Percentiles rank a stretch among this genome's conserved stretches.
Evolutionary conservation across 2,797 vertebrate genomes (phyloP).

Genomic region (Sebastiscus albofasciatus): DNA sequence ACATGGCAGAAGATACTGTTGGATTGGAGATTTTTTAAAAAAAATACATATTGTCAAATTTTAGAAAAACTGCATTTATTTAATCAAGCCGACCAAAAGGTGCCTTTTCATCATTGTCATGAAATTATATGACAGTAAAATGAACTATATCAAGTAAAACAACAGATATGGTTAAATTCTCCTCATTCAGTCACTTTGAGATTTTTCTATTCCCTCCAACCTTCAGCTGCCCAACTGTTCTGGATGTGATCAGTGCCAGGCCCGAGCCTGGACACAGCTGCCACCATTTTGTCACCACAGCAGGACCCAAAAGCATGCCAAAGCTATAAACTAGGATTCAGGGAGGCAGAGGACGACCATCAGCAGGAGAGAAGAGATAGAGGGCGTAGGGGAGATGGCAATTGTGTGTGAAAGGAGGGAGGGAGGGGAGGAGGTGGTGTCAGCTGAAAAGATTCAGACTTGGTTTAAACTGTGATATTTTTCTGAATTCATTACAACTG

Average conservation of each 20-base stretch:
- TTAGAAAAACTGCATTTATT: not conserved
- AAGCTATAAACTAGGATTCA: conserved; percentile 52
- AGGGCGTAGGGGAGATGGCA: conserved; percentile 24
- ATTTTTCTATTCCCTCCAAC: conserved; percentile 12
- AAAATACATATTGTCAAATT: not conserved
- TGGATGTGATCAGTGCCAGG: conserved; percentile 58
- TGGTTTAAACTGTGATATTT: not conserved
- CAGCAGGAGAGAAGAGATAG: conserved; percentile 25
- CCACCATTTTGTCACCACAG: conserved; percentile 81
- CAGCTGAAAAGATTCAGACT: not conserved
- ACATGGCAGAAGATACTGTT: not conserved
- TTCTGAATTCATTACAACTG: not conserved
- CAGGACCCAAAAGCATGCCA: conserved; percentile 69
- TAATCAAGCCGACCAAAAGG: not conserved
- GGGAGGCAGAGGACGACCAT: conserved; percentile 36
- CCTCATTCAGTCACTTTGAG: not conserved
- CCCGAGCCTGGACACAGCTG: conserved; percentile 63
- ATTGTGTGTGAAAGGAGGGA: conserved; percentile 33
- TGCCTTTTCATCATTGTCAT: not conserved
- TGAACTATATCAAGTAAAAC: not conserved
- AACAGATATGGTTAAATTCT: not conserved
- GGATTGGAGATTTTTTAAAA: not conserved
- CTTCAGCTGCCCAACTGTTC: conserved; percentile 47
- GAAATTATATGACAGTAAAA: not conserved
- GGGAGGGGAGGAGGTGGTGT: not conserved